These are phyloP conservation scores for Dicerorhinus sumatrensis DNA, from an alignment of 2,113 vertebrate species.

Conservation along the genomic window DNA sequence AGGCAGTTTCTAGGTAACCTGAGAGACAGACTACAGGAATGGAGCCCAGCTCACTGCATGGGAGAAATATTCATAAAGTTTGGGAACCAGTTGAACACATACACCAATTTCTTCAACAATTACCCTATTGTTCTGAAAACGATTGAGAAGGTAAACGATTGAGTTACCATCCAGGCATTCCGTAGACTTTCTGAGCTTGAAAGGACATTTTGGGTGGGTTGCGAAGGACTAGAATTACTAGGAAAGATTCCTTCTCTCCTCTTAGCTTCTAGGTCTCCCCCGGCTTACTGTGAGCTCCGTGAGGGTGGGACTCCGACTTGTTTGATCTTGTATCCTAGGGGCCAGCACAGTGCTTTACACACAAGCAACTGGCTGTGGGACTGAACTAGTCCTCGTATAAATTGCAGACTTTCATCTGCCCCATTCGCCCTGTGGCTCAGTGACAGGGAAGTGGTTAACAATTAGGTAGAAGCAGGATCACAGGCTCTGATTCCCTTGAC, in stretches of 20 bases:
- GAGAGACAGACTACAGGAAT: constrained; percentile 86
- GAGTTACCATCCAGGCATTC: neutral
- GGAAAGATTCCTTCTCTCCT: neutral
- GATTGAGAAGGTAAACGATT: constrained; percentile 89
- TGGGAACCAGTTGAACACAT: constrained; percentile 86
- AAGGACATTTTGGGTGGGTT: neutral
- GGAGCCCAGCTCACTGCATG: constrained; percentile 88
- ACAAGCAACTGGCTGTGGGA: neutral
- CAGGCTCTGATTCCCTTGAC: neutral
- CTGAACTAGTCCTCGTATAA: neutral
- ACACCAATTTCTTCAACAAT: constrained; percentile 92
- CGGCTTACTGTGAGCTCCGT: neutral
- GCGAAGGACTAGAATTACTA: neutral
- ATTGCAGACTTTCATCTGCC: neutral
- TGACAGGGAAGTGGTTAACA: neutral
- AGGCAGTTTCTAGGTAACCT: constrained; percentile 87
- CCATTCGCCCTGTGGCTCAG: neutral
- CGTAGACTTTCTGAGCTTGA: neutral
- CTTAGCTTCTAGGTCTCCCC: neutral
- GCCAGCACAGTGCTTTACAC: neutral
- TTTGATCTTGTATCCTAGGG: no score
- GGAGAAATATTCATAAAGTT: constrained; percentile 89
- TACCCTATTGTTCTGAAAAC: constrained; percentile 88
- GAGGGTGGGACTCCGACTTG: neutral
- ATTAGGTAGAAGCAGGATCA: neutral